Evolutionary conservation across 2,888 invertebrate genomes (phyloP).

Genomic region (Mythimna lalbum): DNA sequence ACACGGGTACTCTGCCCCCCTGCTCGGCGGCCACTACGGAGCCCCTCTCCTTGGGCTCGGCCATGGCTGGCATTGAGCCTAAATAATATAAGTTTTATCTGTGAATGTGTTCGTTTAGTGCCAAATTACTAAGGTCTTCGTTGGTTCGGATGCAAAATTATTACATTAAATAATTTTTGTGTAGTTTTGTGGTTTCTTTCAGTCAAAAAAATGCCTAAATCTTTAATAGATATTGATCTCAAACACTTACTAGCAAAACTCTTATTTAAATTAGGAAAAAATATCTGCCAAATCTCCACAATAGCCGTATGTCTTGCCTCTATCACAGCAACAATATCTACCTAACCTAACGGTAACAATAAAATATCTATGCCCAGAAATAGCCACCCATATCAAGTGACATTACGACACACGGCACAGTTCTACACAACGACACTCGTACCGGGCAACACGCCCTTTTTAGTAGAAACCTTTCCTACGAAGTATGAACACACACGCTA

Average conservation of each 20-base stretch:
- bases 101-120: conserved; percentile 68
- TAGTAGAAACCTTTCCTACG: neutral
- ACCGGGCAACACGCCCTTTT: neutral
- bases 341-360: neutral
- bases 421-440: too few relatives aligned
- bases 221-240: neutral
- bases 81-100: conserved; percentile 24
- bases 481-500: neutral
- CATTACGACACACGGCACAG: conserved; percentile 1
- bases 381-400: conserved; percentile 12
- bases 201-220: neutral
- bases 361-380: neutral
- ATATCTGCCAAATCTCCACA: too few relatives aligned
- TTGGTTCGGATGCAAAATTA: conserved; percentile 38
- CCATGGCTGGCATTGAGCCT: conserved; percentile 78
- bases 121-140: conserved; percentile 73
- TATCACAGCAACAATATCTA: neutral
- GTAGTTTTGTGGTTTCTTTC: conserved; percentile 25
- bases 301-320: too few relatives aligned
- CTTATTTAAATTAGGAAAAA: too few relatives aligned
- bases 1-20: conserved; percentile 58
- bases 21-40: conserved; percentile 64
- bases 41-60: conserved; percentile 73
- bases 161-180: conserved; percentile 35
- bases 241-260: too few relatives aligned